phyloP scores from a whole-genome alignment of 1,140 invertebrate genomes.

The Myzus persicae region DNA sequence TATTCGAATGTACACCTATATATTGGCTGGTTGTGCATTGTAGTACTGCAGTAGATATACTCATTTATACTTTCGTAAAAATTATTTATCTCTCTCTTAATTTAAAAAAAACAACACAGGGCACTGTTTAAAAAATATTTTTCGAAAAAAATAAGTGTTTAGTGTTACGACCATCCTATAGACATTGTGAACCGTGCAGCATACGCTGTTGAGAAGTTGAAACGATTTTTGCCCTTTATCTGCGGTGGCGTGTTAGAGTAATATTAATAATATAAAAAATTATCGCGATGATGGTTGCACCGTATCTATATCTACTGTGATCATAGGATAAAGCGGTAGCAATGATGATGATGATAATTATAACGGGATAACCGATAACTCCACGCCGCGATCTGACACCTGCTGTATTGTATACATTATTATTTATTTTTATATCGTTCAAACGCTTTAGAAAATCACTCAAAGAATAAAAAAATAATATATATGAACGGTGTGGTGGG shows the following conservation, averaged over 20 bases:
- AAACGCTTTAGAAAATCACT: background rate
- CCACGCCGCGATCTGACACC: background rate
- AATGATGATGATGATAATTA: slow-evolving; percentile 3
- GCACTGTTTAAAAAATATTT: background rate
- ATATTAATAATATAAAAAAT: background rate
- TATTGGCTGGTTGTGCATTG: too few relatives aligned
- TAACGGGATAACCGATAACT: background rate
- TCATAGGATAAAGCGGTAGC: background rate
- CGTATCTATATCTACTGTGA: background rate
- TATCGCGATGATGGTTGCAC: background rate
- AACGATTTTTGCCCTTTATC: slow-evolving; percentile 1
- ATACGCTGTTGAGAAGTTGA: background rate
- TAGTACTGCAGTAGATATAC: background rate
- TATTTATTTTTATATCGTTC: background rate
- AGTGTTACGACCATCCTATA: background rate
- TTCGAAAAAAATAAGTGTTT: background rate
- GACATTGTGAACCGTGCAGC: too few relatives aligned
- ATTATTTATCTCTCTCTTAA: background rate
- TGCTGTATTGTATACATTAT: background rate
- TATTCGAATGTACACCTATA: too few relatives aligned
- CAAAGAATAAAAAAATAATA: background rate
- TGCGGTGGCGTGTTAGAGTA: background rate
- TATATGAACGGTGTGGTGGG: background rate
- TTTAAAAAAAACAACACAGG: background rate
- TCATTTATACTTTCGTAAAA: background rate